Conservation (phyloP, 2,113 vertebrate species). For the Elgaria multicarinata region DNA sequence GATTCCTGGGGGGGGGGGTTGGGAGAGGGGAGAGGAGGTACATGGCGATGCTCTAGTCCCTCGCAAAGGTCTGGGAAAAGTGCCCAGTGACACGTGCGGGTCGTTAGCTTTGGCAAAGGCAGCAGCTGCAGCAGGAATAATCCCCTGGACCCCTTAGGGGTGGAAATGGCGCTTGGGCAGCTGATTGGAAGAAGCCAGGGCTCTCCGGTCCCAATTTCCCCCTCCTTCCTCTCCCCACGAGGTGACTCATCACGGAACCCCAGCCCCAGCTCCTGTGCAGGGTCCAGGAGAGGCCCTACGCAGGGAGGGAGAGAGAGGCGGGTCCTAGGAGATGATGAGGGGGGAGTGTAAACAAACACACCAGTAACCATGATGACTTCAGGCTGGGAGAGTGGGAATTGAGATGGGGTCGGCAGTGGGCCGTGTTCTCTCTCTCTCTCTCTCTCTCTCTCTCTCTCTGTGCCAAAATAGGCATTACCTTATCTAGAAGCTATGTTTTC, state of each 20-base stretch:
- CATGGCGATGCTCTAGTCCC: slow-evolving; percentile 3
- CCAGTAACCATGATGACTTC: slow-evolving; percentile 38
- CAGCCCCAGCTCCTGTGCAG: slow-evolving; percentile 1
- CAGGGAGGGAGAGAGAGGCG: not conserved
- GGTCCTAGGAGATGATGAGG: slow-evolving; percentile 13
- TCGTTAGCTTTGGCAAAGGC: slow-evolving; percentile 20
- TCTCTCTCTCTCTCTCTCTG: not conserved
- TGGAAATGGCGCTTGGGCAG: slow-evolving; percentile 16
- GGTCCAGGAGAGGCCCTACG: slow-evolving; percentile 26
- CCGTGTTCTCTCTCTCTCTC: not conserved
- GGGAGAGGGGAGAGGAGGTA: no score
- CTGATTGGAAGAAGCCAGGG: slow-evolving; percentile 9
- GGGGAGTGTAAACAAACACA: slow-evolving; percentile 31
- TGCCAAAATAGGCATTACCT: no score
- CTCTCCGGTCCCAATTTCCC: not conserved
- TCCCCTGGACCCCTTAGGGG: not conserved
- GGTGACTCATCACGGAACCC: slow-evolving; percentile 27
- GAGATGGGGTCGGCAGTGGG: not conserved
- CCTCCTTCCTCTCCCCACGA: not conserved
- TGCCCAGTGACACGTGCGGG: slow-evolving; percentile 22
- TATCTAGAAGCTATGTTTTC: no score
- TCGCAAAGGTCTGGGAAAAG: not conserved
- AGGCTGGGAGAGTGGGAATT: slow-evolving; percentile 19
- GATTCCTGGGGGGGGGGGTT: not conserved
- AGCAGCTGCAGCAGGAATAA: slow-evolving; percentile 15